These are phyloP conservation scores for Tricholauxania praeusta DNA, from an alignment of 2,888 invertebrate species.

Conservation along the genomic window DNA sequence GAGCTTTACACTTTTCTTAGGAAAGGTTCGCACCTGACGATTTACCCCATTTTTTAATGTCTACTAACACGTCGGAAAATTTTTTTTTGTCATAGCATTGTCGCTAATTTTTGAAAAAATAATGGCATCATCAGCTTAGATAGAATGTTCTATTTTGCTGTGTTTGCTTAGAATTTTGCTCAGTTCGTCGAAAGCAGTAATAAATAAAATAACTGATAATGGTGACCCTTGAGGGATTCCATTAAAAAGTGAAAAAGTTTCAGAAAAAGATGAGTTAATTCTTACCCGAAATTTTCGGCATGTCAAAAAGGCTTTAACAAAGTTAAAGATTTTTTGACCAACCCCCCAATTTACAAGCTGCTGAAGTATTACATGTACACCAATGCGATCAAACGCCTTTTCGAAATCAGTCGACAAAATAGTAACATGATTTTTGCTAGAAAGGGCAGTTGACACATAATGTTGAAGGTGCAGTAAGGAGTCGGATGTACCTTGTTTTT, in stretches of 20 bases:
- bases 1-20: background rate
- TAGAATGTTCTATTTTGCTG: background rate
- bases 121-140: conserved; percentile 8
- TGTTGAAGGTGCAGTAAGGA: conserved; percentile 21
- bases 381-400: conserved; percentile 17
- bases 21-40: background rate
- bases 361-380: conserved; percentile 14
- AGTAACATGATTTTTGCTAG: conserved; percentile 38
- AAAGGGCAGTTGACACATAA: conserved; percentile 30
- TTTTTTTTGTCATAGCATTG: background rate
- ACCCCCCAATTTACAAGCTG: conserved; percentile 11
- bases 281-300: no score
- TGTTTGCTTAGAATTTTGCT: conserved; percentile 3
- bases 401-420: conserved; percentile 37
- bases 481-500: conserved; percentile 29
- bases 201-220: background rate
- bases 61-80: background rate
- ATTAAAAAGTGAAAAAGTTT: no score
- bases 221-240: background rate
- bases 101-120: background rate
- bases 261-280: no score
- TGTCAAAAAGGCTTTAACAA: background rate
- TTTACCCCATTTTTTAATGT: background rate
- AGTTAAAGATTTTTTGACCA: background rate
- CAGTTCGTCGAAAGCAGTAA: background rate